Percentiles rank a stretch among this genome's conserved stretches.
phyloP scores from a whole-genome alignment of 2,113 vertebrate genomes.

The Hemichromis elongatus region DNA sequence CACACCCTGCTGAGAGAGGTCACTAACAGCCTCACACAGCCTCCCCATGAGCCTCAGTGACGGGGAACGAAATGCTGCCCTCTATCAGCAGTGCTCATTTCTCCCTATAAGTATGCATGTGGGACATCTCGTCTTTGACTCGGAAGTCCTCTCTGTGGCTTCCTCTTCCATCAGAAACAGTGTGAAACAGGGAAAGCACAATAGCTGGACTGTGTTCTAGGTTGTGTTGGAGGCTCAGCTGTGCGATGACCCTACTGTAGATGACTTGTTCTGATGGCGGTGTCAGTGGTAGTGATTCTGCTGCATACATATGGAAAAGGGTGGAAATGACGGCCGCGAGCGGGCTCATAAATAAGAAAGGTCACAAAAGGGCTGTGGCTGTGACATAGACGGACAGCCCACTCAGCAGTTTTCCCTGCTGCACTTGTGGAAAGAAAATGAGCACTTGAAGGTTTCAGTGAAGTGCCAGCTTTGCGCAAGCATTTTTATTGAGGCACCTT shows the following conservation, averaged over 20 bases:
- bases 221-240: constrained; percentile 42
- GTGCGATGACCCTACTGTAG: constrained; percentile 26
- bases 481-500: constrained; percentile 27
- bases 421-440: constrained; percentile 15
- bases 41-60: not conserved
- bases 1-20: not conserved
- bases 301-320: constrained; percentile 66
- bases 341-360: constrained; percentile 59
- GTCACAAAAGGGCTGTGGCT: constrained; percentile 43
- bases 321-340: constrained; percentile 48
- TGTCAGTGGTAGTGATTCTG: not conserved
- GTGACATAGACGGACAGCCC: constrained; percentile 46
- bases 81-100: constrained; percentile 52
- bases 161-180: constrained; percentile 48
- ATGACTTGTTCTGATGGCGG: constrained; percentile 37
- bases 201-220: constrained; percentile 50
- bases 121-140: constrained; percentile 8
- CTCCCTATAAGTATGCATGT: constrained; percentile 3
- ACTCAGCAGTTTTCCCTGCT: constrained; percentile 44
- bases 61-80: constrained; percentile 64
- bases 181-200: constrained; percentile 43
- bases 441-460: constrained; percentile 1
- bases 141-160: constrained; percentile 44
- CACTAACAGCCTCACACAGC: not conserved
- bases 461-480: not conserved